Conservation (phyloP, 2,888 invertebrate genomes). For the Ectemnius cavifrons region DNA sequence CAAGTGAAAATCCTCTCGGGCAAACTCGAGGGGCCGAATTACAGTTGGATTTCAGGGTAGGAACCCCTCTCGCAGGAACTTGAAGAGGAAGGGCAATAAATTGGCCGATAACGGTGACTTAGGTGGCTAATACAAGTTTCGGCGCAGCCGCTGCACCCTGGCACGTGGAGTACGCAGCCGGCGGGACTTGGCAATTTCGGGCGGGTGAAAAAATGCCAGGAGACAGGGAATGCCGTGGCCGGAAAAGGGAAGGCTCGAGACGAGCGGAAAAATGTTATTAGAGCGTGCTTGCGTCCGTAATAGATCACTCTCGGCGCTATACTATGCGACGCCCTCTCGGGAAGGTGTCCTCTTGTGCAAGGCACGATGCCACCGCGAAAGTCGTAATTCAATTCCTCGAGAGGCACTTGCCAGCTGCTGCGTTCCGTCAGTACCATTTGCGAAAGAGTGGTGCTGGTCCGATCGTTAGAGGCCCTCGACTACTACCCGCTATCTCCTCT, state of each 20-base stretch:
- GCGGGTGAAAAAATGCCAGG: slow-evolving; percentile 17
- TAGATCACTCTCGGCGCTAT: slow-evolving; percentile 20
- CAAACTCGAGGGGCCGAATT: too few relatives aligned
- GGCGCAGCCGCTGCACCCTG: too few relatives aligned
- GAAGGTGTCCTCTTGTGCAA: slow-evolving; percentile 36
- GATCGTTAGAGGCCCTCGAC: slow-evolving; percentile 19
- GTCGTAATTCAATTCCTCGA: slow-evolving; percentile 66
- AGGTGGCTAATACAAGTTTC: too few relatives aligned
- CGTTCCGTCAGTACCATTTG: slow-evolving; percentile 42
- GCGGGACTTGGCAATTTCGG: slow-evolving; percentile 27
- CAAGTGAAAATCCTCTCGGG: too few relatives aligned
- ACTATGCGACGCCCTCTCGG: slow-evolving; percentile 25
- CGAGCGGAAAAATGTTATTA: slow-evolving; percentile 56
- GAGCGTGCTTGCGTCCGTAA: slow-evolving; percentile 23
- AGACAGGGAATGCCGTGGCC: slow-evolving; percentile 36
- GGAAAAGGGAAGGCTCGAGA: slow-evolving; percentile 4
- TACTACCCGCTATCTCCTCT: background rate
- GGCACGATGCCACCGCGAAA: slow-evolving; percentile 43
- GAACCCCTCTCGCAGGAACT: too few relatives aligned
- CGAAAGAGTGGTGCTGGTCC: background rate
- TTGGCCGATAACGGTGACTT: too few relatives aligned
- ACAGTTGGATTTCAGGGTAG: too few relatives aligned
- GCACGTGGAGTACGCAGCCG: slow-evolving; percentile 6
- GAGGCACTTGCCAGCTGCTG: slow-evolving; percentile 24
- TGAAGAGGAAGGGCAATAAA: too few relatives aligned